Percentiles rank a stretch among this genome's conserved stretches.
These are phyloP conservation scores for Cyclina sinensis DNA, from an alignment of 1,140 invertebrate genomes.

Conservation along the genomic window DNA sequence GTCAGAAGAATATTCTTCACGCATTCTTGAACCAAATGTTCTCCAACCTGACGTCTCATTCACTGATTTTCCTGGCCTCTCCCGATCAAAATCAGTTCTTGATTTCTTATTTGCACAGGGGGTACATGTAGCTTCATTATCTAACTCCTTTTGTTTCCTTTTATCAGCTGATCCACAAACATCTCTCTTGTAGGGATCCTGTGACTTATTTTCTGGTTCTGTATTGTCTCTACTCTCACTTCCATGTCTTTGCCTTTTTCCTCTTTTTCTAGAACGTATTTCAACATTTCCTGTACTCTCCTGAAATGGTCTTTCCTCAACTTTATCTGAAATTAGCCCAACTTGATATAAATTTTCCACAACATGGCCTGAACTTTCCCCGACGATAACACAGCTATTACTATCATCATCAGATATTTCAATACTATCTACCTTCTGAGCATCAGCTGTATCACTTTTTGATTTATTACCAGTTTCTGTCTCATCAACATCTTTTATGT, in stretches of 20 bases:
- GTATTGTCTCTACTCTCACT: neutral
- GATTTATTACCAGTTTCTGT: neutral
- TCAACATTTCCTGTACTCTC: neutral
- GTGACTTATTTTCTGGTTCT: neutral
- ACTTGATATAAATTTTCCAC: neutral
- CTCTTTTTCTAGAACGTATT: neutral
- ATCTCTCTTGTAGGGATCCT: neutral
- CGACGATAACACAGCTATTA: neutral
- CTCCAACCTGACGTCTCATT: neutral
- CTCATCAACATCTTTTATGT: neutral
- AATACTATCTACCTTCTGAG: neutral
- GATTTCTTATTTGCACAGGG: neutral
- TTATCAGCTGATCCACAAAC: neutral
- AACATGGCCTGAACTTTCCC: neutral
- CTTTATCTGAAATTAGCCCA: neutral
- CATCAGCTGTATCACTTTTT: neutral
- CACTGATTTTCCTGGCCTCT: neutral
- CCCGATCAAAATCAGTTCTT: neutral
- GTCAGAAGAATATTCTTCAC: neutral
- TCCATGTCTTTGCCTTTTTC: neutral
- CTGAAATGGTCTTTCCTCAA: neutral
- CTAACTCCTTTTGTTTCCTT: neutral
- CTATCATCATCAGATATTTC: conserved; percentile 37
- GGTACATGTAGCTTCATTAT: neutral
- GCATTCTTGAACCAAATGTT: neutral